These are phyloP conservation scores for Centropyge bicolor DNA, from an alignment of 2,797 vertebrate genomes.

Conservation along the genomic window DNA sequence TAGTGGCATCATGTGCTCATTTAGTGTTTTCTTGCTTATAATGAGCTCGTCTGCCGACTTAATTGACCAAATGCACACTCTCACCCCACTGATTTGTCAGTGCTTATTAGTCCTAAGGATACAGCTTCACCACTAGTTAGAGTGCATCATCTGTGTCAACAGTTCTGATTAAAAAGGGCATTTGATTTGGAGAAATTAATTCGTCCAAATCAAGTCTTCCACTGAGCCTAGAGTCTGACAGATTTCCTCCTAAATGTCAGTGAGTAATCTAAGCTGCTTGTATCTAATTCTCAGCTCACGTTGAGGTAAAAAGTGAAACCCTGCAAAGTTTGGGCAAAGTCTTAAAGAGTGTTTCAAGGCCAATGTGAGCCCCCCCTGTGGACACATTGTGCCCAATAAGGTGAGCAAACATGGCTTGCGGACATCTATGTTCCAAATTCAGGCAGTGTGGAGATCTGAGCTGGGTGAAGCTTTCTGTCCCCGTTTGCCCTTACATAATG, in stretches of 20 bases:
- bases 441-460: constrained; percentile 44
- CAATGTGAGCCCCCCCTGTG: constrained; percentile 40
- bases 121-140: constrained; percentile 23
- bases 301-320: constrained; percentile 30
- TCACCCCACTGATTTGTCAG: constrained; percentile 49
- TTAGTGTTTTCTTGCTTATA: constrained; percentile 37
- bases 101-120: constrained; percentile 49
- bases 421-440: constrained; percentile 67
- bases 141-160: constrained; percentile 49
- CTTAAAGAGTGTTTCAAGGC: constrained; percentile 71
- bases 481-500: constrained; percentile 68
- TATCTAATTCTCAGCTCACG: constrained; percentile 15
- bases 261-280: constrained; percentile 18
- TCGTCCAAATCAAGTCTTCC: constrained; percentile 17
- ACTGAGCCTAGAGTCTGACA: constrained; percentile 2
- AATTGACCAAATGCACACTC: constrained; percentile 59
- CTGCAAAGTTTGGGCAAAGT: constrained; percentile 32
- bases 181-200: constrained; percentile 46
- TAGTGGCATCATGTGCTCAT: constrained; percentile 10
- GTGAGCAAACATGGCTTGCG: constrained; percentile 59
- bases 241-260: constrained; percentile 5
- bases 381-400: constrained; percentile 42
- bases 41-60: constrained; percentile 54
- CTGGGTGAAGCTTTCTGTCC: constrained; percentile 34
- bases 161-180: constrained; percentile 38